These are phyloP conservation scores for Nasua narica DNA, from an alignment of 2,797 vertebrate genomes.

Conservation along the genomic window DNA sequence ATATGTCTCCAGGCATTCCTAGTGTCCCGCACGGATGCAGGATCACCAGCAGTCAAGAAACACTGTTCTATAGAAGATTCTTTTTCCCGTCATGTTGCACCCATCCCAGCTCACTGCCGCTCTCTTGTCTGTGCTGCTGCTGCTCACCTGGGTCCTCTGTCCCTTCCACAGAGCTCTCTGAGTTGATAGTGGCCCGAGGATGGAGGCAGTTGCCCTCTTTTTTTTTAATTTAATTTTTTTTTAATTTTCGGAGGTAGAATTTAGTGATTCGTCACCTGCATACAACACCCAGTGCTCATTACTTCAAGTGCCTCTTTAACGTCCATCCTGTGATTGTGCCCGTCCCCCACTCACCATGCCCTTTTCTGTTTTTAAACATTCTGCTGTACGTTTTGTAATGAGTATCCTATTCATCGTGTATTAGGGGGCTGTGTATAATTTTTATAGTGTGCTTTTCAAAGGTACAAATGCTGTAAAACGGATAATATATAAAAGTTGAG, in stretches of 20 bases:
- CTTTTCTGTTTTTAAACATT: background rate
- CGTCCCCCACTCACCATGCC: background rate
- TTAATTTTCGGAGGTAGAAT: too few relatives aligned
- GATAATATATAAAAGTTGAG: background rate
- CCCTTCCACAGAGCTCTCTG: background rate
- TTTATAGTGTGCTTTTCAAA: background rate
- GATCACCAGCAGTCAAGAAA: background rate
- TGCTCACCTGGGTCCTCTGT: background rate
- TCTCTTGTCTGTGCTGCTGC: background rate
- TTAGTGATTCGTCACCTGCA: too few relatives aligned
- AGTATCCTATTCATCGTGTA: background rate
- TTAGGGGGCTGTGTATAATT: background rate
- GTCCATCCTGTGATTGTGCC: too few relatives aligned
- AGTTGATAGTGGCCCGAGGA: background rate
- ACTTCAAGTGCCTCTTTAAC: too few relatives aligned
- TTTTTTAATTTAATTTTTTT: background rate
- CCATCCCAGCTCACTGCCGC: fast-evolving
- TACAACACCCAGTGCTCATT: too few relatives aligned
- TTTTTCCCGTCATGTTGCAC: background rate
- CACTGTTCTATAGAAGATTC: background rate
- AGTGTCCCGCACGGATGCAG: background rate
- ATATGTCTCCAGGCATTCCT: background rate
- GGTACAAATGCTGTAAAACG: background rate
- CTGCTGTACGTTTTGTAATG: background rate
- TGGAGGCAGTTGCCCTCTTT: background rate